Evolutionary conservation across 2,888 invertebrate species (phyloP), one percentile per base, ranked within the genome.

Genomic region (Temnothorax unifasciatus): DNA sequence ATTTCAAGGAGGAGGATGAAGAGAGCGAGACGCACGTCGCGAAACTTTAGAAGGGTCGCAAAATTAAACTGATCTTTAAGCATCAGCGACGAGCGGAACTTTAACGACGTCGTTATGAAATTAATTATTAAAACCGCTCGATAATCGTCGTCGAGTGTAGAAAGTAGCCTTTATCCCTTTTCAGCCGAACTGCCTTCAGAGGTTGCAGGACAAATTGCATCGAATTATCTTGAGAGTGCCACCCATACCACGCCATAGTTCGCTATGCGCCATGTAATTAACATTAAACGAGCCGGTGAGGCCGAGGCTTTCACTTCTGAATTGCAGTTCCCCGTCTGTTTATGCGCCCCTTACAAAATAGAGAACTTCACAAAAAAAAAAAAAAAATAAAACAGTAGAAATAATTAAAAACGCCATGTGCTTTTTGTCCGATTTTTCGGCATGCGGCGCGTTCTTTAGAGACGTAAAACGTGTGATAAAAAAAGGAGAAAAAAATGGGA

Each of bases 121-220:
- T 90, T 87, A 90, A 90, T 90, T 87, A 90, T 90, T 87, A 85
- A 90, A 90, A 71, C 86, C 69, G 69, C 73, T 79, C 90, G 89
- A 90, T 89, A 88, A 90, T 88, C 89, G 82, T 86, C 82, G 74
- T 54, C 64, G 81, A 75, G 68, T 61, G 82, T 64, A 71, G 57
- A 81, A 73, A 82, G 69, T 85, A 76, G 81, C 82, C 74, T 50
- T 71, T 86, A 79, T 76, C 81, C 83, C 90, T 86, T 84, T 85
- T 82, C 86, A 50, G 68, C 50, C 66, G 71, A 61, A 77, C 82
- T 77, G 66, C 79, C 85, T 71, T 68, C 57, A 68, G 81, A 76
- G 73, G 85, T 87, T 83, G 63, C 81, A 63, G 77, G 77, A 85
- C 84, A 87, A 89, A 90, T 90, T 87, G 83, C 85, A 86, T 88